Base-by-base conservation (phyloP, 64 coral and sea anemone species). In the Montipora foliosa region DNA sequence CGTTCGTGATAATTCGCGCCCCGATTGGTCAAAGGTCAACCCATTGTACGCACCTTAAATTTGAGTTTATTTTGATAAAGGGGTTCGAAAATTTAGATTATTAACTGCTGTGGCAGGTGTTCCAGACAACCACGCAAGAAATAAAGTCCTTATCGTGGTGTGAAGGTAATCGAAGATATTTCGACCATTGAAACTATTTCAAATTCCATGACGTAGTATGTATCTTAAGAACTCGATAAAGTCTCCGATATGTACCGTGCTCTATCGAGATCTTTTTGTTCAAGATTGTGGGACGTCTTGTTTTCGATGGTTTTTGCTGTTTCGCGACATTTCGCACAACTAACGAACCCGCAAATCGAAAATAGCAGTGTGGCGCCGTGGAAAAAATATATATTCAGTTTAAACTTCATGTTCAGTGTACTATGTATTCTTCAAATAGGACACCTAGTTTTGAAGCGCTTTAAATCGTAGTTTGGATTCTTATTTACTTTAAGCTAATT, bases 1-100 rank as follows among this genome's bases (percentile, higher is more conserved):
- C 59, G 82, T 86, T 71, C 66, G 37, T 72, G 22, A 86, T 86
- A n/a, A 16, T 16, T 10, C 9, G 8, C 8, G 45, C 45, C 1
- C 17, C n/a, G 2, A 86, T 86, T 86, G 82, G 82, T 21, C 44
- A 10, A 3, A 14, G 47, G 4, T 19, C 37, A 47, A 17, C 17
- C 62, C 82, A 86, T 86, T 86, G 71, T 86, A 44, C 71, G 49
- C 64, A 86, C 82, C 47, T 66, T 51, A 50, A 72, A 86, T 86
- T 25, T 86, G n/a, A 72, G 82, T 86, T 86, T 86, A 86, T 86
- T 71, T 86, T 71, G 82, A 86, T 71, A 22, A 86, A 86, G 16
- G 15, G 14, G 82, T 14, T 86, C 47, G 82, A 49, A 51, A 86
- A 86, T 86, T 86, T 71, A 72, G 82, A 86, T 86, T 86, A 86